phyloP scores from a whole-genome alignment of 2,797 vertebrate species.

The Lateolabrax maculatus region DNA sequence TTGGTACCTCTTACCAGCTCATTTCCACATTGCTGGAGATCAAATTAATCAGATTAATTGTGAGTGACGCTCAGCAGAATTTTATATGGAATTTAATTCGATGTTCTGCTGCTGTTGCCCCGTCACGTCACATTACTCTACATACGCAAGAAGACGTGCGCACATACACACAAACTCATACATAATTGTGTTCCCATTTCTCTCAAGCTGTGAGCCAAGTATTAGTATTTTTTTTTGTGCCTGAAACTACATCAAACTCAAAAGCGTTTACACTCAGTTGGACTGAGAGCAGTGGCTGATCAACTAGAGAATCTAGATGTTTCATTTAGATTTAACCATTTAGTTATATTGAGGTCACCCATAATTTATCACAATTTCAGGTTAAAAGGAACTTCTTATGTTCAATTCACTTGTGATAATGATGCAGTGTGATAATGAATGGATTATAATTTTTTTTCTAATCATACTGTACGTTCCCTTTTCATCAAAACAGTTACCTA shows the following conservation, averaged over 20 bases:
- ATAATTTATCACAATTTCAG: slow-evolving; percentile 32
- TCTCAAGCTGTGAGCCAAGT: not conserved
- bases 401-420: slow-evolving; percentile 24
- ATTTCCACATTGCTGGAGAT: slow-evolving; percentile 1
- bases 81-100: slow-evolving; percentile 37
- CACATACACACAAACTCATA: not conserved
- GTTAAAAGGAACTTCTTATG: slow-evolving; percentile 20
- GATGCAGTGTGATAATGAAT: not conserved
- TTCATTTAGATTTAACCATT: slow-evolving; percentile 42
- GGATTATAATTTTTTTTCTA: slow-evolving; percentile 41
- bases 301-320: not conserved
- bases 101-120: slow-evolving; percentile 3
- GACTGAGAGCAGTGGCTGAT: slow-evolving; percentile 7
- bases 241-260: slow-evolving; percentile 2
- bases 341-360: slow-evolving; percentile 30
- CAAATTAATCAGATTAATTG: slow-evolving; percentile 8
- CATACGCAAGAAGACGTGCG: not conserved
- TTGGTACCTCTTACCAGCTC: not conserved
- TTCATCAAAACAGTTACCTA: slow-evolving; percentile 47
- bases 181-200: not conserved
- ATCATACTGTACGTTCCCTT: not conserved
- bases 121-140: slow-evolving; percentile 12
- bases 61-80: slow-evolving; percentile 34
- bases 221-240: not conserved
- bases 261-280: not conserved